Evolutionary conservation across 1,140 invertebrate species (phyloP), one percentile per base, ranked within the genome.

Genomic region (Atta cephalotes): DNA sequence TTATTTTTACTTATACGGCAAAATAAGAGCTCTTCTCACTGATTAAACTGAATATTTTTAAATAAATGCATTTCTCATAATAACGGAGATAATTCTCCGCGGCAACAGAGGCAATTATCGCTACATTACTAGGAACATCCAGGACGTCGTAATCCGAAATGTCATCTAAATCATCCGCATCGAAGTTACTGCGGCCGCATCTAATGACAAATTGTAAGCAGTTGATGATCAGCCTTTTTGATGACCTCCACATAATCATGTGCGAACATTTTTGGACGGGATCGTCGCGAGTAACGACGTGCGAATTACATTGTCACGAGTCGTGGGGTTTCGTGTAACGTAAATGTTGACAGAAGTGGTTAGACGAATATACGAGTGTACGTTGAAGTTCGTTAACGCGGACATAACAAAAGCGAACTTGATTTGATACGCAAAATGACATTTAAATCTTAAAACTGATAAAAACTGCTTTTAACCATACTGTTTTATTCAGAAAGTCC

Each of bases 161-260:
- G 72, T 92, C 91, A 51, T 92, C 89, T 35, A 92, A 72, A 31
- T 92, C 91, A 49, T 92, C 89, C 18, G 89, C 76, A 31, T 89
- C 87, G 10, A 66, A 49, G 35, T 88, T 90, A 80, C 9, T 49
- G 35, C 89, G 88, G 58, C 89, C 79, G 81, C 93, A 93, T 71
- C 81, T 88, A 63, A 90, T 66, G 49, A 92, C 65, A 45, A 89
- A 92, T 58, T 87, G 77, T 18, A 93, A 58, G 70, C 92, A 93
- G 70, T 85, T 86, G 79, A 91, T 80, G 63, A 92, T 71, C 56
- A 91, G 63, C 86, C 88, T 92, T 87, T 90, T 92, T 63, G 91
- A 93, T 88, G 88, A 78, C 79, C 87, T 93, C 93, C 92, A 93
- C 92, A 93, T 93, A 93, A 93, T 93, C 92, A 87, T 66, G 82